These are phyloP conservation scores for Gryllus longicercus DNA, from an alignment of 2,888 invertebrate genomes.

Conservation along the genomic window DNA sequence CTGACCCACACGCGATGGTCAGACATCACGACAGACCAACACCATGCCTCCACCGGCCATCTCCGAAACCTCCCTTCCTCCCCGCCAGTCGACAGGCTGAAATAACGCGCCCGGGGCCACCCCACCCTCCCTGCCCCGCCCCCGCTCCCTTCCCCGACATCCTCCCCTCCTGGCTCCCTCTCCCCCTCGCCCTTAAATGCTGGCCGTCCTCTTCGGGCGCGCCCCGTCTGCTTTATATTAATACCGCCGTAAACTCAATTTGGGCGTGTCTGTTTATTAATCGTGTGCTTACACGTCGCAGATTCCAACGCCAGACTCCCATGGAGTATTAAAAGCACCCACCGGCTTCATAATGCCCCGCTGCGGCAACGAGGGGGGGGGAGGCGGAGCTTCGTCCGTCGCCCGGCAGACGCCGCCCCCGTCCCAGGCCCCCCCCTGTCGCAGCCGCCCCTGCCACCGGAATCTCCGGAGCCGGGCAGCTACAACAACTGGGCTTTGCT, in stretches of 20 bases:
- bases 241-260: conserved; percentile 17
- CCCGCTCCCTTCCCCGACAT: neutral
- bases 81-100: neutral
- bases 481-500: no score
- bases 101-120: neutral
- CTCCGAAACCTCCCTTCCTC: neutral
- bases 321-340: neutral
- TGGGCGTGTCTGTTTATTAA: conserved; percentile 11
- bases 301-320: neutral
- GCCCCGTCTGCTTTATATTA: conserved; percentile 11
- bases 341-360: neutral
- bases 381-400: neutral
- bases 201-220: no score
- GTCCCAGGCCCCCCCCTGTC: no score
- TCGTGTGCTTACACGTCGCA: neutral
- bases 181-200: neutral
- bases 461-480: no score
- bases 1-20: no score
- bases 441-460: no score
- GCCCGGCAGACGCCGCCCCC: neutral
- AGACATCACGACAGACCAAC: no score
- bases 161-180: neutral
- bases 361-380: neutral
- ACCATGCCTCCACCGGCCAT: no score
- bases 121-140: neutral